A percentile compares a stretch with the other conserved stretches of the same genome.
phyloP scores from a whole-genome alignment of 2,888 invertebrate genomes.

The Andrena marginata region DNA sequence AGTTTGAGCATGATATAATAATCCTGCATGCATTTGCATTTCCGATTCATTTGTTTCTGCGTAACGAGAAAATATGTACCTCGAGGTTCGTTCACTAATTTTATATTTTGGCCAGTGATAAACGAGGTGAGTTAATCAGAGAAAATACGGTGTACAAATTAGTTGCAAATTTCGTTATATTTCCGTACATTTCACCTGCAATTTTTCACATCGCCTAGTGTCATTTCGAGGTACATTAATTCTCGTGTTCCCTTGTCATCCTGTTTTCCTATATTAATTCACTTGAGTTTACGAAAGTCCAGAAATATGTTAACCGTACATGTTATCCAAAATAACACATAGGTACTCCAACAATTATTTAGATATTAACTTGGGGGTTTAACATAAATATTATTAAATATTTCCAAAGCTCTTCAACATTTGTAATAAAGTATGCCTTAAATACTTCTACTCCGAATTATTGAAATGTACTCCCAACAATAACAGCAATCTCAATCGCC shows the following conservation, averaged over 20 bases:
- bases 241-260: background rate
- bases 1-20: background rate
- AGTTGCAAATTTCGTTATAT: background rate
- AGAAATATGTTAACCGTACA: background rate
- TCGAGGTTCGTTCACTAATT: constrained; percentile 3
- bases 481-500: too few relatives aligned
- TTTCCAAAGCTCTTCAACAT: too few relatives aligned
- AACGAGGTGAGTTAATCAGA: background rate
- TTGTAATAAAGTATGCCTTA: too few relatives aligned
- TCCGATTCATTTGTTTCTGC: background rate
- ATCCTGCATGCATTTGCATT: background rate
- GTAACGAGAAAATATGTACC: background rate
- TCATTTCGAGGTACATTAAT: background rate
- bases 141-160: background rate
- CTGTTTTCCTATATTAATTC: background rate
- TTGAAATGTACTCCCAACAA: too few relatives aligned
- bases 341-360: background rate
- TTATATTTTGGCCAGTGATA: background rate
- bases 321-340: background rate
- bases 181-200: background rate
- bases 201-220: background rate
- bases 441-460: too few relatives aligned
- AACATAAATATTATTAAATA: too few relatives aligned
- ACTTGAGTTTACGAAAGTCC: background rate
- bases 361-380: background rate